These are phyloP conservation scores for Oreocharis arfaki DNA, from an alignment of 2,113 vertebrate species.

Conservation along the genomic window DNA sequence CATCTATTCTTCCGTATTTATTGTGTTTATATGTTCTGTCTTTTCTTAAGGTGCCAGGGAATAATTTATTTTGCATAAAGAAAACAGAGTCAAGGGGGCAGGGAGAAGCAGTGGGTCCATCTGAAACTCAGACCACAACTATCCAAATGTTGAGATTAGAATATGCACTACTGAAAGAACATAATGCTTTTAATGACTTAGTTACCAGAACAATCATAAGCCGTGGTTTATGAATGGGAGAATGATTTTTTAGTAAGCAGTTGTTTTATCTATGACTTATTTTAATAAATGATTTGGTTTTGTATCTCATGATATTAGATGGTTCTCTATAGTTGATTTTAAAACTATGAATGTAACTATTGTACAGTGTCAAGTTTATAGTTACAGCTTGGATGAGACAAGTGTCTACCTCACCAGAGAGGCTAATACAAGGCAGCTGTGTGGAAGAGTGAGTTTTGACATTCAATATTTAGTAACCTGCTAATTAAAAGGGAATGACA, in stretches of 20 bases:
- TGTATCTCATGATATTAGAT: not conserved
- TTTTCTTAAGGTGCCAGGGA: not conserved
- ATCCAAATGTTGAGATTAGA: not conserved
- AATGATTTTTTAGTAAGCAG: not conserved
- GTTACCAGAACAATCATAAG: not conserved
- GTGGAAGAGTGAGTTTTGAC: not conserved
- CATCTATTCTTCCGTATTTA: not conserved
- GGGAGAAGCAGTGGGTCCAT: not conserved
- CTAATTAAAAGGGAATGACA: not conserved
- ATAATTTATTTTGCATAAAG: not conserved
- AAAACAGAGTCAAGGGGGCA: not conserved
- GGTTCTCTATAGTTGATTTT: not conserved
- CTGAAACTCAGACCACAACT: not conserved
- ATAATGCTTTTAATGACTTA: not conserved
- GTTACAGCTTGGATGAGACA: not conserved
- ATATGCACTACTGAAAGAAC: not conserved
- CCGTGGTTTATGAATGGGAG: accelerated
- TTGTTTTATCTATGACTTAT: not conserved
- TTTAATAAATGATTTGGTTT: not conserved
- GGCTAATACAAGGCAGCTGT: not conserved
- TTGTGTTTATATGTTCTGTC: not conserved
- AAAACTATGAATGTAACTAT: not conserved
- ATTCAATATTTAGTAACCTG: not conserved
- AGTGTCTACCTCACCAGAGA: not conserved
- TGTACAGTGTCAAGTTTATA: not conserved